phyloP scores from a whole-genome alignment of 2,113 vertebrate genomes.

The Mionectes macconnelli region DNA sequence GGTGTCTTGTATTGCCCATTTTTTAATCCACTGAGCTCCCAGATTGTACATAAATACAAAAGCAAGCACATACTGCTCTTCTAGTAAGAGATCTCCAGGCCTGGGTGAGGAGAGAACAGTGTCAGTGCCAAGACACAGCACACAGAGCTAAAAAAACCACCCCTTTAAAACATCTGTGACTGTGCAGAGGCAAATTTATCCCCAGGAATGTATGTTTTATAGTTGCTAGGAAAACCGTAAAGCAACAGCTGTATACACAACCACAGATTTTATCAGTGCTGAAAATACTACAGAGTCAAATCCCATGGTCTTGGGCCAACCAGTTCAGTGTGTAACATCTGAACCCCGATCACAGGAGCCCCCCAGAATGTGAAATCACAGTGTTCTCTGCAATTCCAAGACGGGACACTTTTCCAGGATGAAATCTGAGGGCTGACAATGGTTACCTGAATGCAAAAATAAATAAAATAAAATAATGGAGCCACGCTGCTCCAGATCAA shows the following conservation, averaged over 20 bases:
- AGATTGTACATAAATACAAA: background rate
- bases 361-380: background rate
- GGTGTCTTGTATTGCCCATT: background rate
- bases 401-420: background rate
- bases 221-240: background rate
- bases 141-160: background rate
- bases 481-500: background rate
- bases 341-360: background rate
- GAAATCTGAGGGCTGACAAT: background rate
- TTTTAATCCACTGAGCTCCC: background rate
- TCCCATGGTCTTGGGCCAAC: background rate
- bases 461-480: background rate
- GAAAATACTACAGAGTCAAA: background rate
- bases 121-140: background rate
- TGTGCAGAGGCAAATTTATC: background rate
- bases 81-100: background rate
- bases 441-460: background rate
- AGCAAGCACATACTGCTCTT: background rate
- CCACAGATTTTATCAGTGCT: background rate
- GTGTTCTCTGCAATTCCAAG: rapidly evolving
- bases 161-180: background rate
- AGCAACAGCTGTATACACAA: background rate
- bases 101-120: background rate
- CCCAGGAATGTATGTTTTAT: background rate
- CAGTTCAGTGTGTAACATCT: background rate